A percentile compares a stretch with the other conserved stretches of the same genome.
Evolutionary conservation across 2,113 vertebrate species (phyloP).

Genomic region (Girardinichthys multiradiatus): DNA sequence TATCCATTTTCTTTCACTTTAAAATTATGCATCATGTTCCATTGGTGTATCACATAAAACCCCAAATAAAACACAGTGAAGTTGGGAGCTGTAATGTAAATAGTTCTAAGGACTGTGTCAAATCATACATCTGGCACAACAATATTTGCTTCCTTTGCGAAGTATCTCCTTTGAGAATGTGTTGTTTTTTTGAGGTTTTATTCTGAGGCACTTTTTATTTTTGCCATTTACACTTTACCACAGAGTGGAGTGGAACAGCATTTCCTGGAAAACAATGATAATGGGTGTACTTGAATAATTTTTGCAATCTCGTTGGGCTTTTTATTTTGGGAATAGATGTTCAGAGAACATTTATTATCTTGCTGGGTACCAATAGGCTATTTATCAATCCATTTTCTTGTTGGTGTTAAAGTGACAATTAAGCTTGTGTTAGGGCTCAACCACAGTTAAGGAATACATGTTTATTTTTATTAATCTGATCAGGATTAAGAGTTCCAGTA

Average conservation of each 20-base stretch:
- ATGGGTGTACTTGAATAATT: not conserved
- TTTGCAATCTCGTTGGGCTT: not conserved
- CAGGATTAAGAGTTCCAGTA: not conserved
- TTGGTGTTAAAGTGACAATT: not conserved
- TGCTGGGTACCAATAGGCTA: not conserved
- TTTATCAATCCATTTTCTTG: not conserved
- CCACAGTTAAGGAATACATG: not conserved
- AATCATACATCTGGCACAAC: no score
- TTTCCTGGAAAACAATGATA: slow-evolving; percentile 37
- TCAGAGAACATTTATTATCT: not conserved
- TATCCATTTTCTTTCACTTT: no score
- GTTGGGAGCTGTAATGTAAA: no score
- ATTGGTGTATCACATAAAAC: no score
- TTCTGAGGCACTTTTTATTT: not conserved
- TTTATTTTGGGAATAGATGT: not conserved
- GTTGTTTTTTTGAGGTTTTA: no score
- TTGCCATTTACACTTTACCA: not conserved
- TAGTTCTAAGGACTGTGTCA: no score
- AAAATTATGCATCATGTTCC: no score
- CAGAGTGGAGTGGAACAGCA: slow-evolving; percentile 19
- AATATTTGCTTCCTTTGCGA: no score
- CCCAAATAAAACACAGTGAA: no score
- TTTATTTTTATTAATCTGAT: not conserved
- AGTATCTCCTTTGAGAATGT: no score
- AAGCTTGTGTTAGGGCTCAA: not conserved